Evolutionary conservation across 2,888 invertebrate genomes (phyloP).

Genomic region (Trachelus stipa): DNA sequence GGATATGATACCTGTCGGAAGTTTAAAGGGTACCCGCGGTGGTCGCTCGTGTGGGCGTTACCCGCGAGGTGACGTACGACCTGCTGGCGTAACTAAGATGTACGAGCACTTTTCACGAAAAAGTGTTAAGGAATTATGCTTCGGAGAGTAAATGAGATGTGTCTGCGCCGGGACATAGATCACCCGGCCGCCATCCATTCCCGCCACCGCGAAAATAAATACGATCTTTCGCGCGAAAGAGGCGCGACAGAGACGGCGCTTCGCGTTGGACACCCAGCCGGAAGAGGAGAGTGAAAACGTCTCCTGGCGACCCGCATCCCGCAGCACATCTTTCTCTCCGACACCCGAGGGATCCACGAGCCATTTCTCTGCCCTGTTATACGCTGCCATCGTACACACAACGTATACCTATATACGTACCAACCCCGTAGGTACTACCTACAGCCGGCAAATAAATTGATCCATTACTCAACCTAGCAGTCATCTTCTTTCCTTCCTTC

Average conservation of each 20-base stretch:
- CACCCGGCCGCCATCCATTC: slow-evolving; percentile 42
- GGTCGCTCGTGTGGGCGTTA: background rate
- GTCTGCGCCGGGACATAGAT: slow-evolving; percentile 60
- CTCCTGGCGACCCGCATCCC: slow-evolving; percentile 55
- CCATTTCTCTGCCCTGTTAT: slow-evolving; percentile 55
- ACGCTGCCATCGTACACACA: background rate
- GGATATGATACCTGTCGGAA: slow-evolving; percentile 23
- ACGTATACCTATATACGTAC: slow-evolving; percentile 45
- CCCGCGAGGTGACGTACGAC: slow-evolving; percentile 35
- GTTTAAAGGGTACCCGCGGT: background rate
- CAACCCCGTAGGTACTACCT: slow-evolving; percentile 43
- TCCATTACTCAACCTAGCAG: slow-evolving; percentile 63
- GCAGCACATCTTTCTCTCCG: slow-evolving; percentile 60
- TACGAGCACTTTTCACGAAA: slow-evolving; percentile 61
- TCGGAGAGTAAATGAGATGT: slow-evolving; percentile 70
- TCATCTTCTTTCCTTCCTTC: slow-evolving; percentile 51
- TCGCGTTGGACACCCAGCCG: background rate
- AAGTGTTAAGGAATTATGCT: slow-evolving; percentile 71
- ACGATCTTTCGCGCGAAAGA: slow-evolving; percentile 48
- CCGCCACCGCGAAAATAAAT: slow-evolving; percentile 58
- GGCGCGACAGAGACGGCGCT: slow-evolving; percentile 21
- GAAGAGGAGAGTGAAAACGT: slow-evolving; percentile 39
- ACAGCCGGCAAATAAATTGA: slow-evolving; percentile 62
- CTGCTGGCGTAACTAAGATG: slow-evolving; percentile 59
- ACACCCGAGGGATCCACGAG: slow-evolving; percentile 55